Percentiles rank a stretch among this genome's conserved stretches.
phyloP scores from a whole-genome alignment of 2,888 invertebrate species.

The Amphipyra berbera region DNA sequence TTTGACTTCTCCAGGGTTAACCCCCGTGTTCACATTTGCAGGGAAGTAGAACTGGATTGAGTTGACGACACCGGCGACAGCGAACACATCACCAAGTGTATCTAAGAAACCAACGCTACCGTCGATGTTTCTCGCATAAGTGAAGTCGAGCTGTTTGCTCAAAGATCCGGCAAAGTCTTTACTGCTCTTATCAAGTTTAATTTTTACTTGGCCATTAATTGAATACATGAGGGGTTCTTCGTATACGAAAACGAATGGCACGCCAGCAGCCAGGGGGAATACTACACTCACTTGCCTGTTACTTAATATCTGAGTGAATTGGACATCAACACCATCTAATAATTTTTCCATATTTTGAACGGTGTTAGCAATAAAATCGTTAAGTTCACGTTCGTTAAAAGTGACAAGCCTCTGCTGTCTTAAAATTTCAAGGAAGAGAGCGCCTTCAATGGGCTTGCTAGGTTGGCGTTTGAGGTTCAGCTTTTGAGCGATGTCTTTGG shows the following conservation, averaged over 20 bases:
- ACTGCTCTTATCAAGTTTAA: constrained; percentile 21
- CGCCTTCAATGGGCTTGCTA: constrained; percentile 90
- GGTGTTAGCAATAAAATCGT: constrained; percentile 78
- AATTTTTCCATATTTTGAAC: constrained; percentile 76
- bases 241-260: constrained; percentile 91
- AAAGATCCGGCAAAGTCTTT: constrained; percentile 71
- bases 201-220: constrained; percentile 72
- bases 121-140: constrained; percentile 88
- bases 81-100: constrained; percentile 90
- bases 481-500: constrained; percentile 89
- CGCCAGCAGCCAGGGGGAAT: constrained; percentile 92
- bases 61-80: constrained; percentile 91
- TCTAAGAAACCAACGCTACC: constrained; percentile 91
- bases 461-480: constrained; percentile 89
- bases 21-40: constrained; percentile 82
- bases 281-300: constrained; percentile 89
- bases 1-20: constrained; percentile 79
- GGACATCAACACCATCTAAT: constrained; percentile 85
- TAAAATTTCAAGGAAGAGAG: constrained; percentile 81
- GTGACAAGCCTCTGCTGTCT: constrained; percentile 85
- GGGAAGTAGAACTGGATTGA: constrained; percentile 90
- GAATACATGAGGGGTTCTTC: constrained; percentile 89
- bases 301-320: constrained; percentile 90
- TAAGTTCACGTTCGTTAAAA: constrained; percentile 88
- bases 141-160: constrained; percentile 83